Base-by-base conservation (phyloP, 2,797 vertebrate genomes). In the Muscicapa striata region DNA sequence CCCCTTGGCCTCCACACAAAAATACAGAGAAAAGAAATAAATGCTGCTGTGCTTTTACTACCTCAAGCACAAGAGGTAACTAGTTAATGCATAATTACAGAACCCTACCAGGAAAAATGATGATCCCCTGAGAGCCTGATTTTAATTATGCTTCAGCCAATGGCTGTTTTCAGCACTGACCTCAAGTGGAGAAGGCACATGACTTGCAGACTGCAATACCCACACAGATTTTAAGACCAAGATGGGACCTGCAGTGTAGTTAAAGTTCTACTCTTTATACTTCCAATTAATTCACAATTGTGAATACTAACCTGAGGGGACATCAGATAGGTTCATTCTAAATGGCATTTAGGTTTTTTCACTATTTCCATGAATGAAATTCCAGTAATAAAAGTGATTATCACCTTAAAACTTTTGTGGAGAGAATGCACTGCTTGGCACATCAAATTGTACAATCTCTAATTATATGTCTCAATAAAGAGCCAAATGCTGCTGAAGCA, bases 401-500 rank as follows among this genome's bases (percentile, higher is more conserved):
- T 69, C 32, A 79, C 40, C 85, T 90, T 74, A 49, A 86, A 92
- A 59, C 30, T 63, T 79, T 69, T 54, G 57, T 89, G 70, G 77
- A 76, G 23, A 82, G 17, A 57, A 92, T 61, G 19, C 34, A 69
- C 13, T 76, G 15, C 41, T 84, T 95, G 77, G 67, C 80, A 92
- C 24, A 67, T 48, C 38, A 76, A 36, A 88, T 67, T 67, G 52
- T 67, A 96, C 86, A 84, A 84, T 63, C 40, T 81, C 58, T 82
- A 81, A 93, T 93, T 86, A 57, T 18, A 54, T 49, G 45, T 74
- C 59, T 49, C 79, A 91, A 63, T 72, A 79, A 81, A 84, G 58
- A 92, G 51, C 48, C 51, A 94, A 92, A 88, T 84, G 70, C 69
- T 96, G 48, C 84, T 88, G 87, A 57, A 93, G 83, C 67, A 95